phyloP scores from a whole-genome alignment of 2,113 vertebrate genomes.

The Irena cyanogastra region DNA sequence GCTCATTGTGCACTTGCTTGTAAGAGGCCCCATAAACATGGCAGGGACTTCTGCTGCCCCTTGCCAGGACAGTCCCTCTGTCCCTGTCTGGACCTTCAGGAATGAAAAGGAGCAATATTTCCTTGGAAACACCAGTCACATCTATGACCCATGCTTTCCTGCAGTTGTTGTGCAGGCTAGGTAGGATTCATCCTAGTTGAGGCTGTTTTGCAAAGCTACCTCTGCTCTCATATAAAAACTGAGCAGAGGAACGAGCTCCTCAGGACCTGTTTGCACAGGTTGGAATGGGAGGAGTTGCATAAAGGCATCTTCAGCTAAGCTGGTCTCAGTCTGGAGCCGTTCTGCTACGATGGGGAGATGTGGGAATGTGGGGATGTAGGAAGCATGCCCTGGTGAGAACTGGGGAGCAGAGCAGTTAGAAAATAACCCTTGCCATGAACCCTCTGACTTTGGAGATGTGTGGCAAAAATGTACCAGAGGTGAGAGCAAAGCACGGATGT shows the following conservation, averaged over 20 bases:
- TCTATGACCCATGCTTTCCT: background rate
- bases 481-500: background rate
- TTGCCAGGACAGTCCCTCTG: background rate
- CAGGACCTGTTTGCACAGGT: background rate
- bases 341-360: fast-evolving
- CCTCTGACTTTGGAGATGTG: background rate
- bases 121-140: background rate
- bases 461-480: background rate
- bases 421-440: background rate
- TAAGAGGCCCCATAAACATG: background rate
- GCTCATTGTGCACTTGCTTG: background rate
- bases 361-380: background rate
- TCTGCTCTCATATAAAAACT: background rate
- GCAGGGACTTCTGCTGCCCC: background rate
- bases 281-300: background rate
- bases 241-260: background rate
- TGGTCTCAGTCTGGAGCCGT: background rate
- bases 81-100: background rate
- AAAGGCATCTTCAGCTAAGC: background rate
- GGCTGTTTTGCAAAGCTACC: background rate
- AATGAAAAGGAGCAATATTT: background rate
- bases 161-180: background rate
- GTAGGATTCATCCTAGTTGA: background rate
- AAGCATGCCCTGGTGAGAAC: background rate
- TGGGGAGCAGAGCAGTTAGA: background rate